Percentiles rank a stretch among this genome's conserved stretches.
phyloP scores from a whole-genome alignment of 2,888 invertebrate genomes.

The Macropis europaea region DNA sequence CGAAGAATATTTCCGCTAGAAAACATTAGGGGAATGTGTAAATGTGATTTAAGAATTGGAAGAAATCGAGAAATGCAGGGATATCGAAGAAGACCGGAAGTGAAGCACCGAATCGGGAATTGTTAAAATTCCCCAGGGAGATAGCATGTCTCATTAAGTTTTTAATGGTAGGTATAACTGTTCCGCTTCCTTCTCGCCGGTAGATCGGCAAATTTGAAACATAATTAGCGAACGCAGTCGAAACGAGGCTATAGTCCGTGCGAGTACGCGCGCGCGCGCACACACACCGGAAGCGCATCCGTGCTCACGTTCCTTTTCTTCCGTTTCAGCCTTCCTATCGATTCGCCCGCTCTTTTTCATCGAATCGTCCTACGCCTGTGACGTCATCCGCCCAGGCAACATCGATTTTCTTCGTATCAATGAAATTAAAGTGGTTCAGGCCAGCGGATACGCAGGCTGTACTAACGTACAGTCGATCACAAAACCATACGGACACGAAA shows the following conservation, averaged over 20 bases:
- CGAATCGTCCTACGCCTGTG: too few species aligned
- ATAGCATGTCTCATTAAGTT: slow-evolving; percentile 43
- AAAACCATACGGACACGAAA: too few species aligned
- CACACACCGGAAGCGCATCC: slow-evolving; percentile 30
- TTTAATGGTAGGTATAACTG: slow-evolving; percentile 44
- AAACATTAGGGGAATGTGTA: too few species aligned
- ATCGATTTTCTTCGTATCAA: too few species aligned
- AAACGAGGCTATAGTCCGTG: slow-evolving; percentile 24
- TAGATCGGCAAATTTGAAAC: slow-evolving; percentile 44
- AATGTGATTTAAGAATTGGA: too few species aligned
- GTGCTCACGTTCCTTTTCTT: slow-evolving; percentile 25
- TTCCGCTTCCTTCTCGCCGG: slow-evolving; percentile 35
- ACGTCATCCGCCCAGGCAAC: too few species aligned
- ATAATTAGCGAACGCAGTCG: slow-evolving; percentile 40
- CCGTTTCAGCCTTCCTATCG: slow-evolving; percentile 5
- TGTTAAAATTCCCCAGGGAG: slow-evolving; percentile 14
- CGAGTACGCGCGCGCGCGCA: background rate
- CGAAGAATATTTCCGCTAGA: too few species aligned
- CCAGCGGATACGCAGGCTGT: too few species aligned
- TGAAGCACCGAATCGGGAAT: slow-evolving; percentile 38
- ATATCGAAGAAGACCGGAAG: slow-evolving; percentile 26
- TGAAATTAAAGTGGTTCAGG: too few species aligned
- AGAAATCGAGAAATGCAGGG: background rate
- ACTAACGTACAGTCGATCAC: too few species aligned
- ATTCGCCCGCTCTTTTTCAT: slow-evolving; percentile 9